These are phyloP conservation scores for Calliphora vomitoria DNA, from an alignment of 2,888 invertebrate genomes.

Conservation along the genomic window DNA sequence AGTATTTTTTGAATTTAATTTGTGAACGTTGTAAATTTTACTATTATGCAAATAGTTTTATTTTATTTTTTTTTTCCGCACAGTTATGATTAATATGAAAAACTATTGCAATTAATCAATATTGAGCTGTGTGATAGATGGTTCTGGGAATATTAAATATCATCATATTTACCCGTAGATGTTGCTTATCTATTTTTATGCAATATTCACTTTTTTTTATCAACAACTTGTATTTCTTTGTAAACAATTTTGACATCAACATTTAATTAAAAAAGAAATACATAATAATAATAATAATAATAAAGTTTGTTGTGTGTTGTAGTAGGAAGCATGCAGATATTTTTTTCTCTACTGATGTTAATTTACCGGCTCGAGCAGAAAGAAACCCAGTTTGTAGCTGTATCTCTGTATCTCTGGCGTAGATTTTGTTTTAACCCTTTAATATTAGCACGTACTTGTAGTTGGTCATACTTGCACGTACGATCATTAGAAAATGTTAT, in stretches of 20 bases:
- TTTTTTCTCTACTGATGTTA: slow-evolving; percentile 44
- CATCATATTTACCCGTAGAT: not conserved
- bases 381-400: not conserved
- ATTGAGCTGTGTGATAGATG: not conserved
- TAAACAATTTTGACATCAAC: slow-evolving; percentile 59
- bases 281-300: not conserved
- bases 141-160: slow-evolving; percentile 34
- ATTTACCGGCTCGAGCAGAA: slow-evolving; percentile 39
- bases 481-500: not conserved
- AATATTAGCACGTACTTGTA: not conserved
- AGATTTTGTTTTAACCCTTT: slow-evolving; percentile 47
- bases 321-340: slow-evolving; percentile 44
- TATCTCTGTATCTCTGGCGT: slow-evolving; percentile 3
- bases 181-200: slow-evolving; percentile 30
- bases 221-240: slow-evolving; percentile 39
- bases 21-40: slow-evolving; percentile 20
- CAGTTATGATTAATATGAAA: slow-evolving; percentile 29
- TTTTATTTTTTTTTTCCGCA: not conserved
- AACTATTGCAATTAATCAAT: slow-evolving; percentile 42
- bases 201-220: slow-evolving; percentile 42
- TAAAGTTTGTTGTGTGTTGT: slow-evolving; percentile 11
- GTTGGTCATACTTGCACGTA: not conserved
- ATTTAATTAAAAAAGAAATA: slow-evolving; percentile 65
- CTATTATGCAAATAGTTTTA: slow-evolving; percentile 40
- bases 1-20: slow-evolving; percentile 18